Evolutionary conservation across 1,140 invertebrate genomes (phyloP), one percentile per base, ranked within the genome.

Genomic region (Vanessa tameamea): DNA sequence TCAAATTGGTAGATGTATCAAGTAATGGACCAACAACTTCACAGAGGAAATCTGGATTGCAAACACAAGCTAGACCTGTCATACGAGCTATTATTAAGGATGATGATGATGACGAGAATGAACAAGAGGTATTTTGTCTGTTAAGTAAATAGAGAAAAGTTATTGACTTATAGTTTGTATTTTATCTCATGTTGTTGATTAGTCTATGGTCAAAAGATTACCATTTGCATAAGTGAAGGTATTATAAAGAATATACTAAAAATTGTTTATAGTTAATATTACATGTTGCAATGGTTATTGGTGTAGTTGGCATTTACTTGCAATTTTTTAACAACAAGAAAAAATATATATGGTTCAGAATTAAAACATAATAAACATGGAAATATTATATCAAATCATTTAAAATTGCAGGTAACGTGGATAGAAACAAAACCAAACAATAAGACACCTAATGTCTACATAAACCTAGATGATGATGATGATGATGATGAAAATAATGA

Each of bases 381-480:
- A 1, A 43, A 9, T 20, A 20, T 23, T 12, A 23, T 57, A n/a
- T 55, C 5, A 26, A 20, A 57, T 57, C 15, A 43, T 31, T 53
- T 6, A 26, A 9, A 57, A 61, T 84, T 88, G 43, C 68, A 92
- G 90, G 82, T 90, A 12, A 85, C 87, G 69, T 83, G 79, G 80
- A 65, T 92, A 64, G 86, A 89, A 78, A 79, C 69, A 64, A 88
- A 86, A 79, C 71, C 78, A 69, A 75, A 83, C 68, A 78, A 69
- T 47, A 87, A 83, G 50, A 88, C 83, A 73, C 75, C 76, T 31
- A 86, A 86, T 81, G 69, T 89, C 9, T 91, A 85, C 57, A 83
- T 92, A 70, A 82, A 89, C 72, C 73, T 90, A 15, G 87, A 90
- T 77, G 85, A 86, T 57, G 82, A 87, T 15, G 81, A 87, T n/a